Evolutionary conservation across 2,113 vertebrate species (phyloP), one percentile per base, ranked within the genome.

Genomic region (Albula glossodonta): DNA sequence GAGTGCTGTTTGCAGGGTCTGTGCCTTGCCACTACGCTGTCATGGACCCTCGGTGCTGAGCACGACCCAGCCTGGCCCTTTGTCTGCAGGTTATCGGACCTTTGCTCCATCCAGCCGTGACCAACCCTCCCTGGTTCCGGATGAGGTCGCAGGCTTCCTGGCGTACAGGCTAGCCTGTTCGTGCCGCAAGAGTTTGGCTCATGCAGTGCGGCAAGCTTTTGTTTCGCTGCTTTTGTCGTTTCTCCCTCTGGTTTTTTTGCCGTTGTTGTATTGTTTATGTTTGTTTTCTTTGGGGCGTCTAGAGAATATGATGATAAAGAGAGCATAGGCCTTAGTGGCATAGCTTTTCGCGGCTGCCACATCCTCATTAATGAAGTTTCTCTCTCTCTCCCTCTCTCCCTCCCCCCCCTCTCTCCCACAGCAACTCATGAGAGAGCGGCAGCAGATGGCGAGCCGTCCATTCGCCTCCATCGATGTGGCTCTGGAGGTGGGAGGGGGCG

Each of bases 401-500:
- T 25, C 80, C 70, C 80, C 49, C 92, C 89, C 90, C 50, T 17
- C 78, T 48, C 83, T 78, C 8, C 90, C 87, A 77, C 93, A 99
- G 98, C 98, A 99, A 96, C 96, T 99, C 89, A 98, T 99, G 96
- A 97, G 98, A 89, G 98, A 99, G 91, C 96, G 98, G 88, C 98
- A 99, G 96, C 98, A 99, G 97, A 99, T 99, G 98, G 98, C 98
- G 94, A 99, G 98, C 93, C 98, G 98, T 90, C 98, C 98, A 41
- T 99, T 99, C 89, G 98, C 98, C 91, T 98, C 98, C 48, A 97
- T 99, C 41, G 97, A 98, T 15, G 96, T 99, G 89, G 96, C 97
- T 0, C 94, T 99, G 94, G 97, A 99, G 90, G 94, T 96, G 87
- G 96, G 95, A 91, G 95, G 95, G 87, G 96, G 95, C 91, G 94